These are phyloP conservation scores for Lasioglossum figueresi DNA, from an alignment of 2,888 invertebrate genomes.

Conservation along the genomic window DNA sequence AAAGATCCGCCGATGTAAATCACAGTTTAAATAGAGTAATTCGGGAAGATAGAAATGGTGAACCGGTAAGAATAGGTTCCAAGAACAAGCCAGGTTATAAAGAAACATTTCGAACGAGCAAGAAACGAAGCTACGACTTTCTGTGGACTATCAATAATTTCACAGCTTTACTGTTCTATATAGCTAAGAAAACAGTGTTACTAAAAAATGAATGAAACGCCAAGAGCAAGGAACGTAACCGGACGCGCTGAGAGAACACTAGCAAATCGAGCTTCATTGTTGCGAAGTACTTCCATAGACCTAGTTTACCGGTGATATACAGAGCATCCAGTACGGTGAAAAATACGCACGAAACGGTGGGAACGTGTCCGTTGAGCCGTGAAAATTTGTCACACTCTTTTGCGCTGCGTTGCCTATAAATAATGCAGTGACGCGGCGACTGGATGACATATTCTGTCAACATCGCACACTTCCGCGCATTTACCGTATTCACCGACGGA, in stretches of 20 bases:
- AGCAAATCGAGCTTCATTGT: slow-evolving; percentile 15
- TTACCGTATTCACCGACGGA: background rate
- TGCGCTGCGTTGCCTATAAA: background rate
- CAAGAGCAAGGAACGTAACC: background rate
- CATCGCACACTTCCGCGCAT: background rate
- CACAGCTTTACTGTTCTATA: background rate
- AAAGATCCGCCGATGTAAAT: background rate
- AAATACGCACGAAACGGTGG: slow-evolving; percentile 9
- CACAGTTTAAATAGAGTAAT: background rate
- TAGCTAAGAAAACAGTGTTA: background rate
- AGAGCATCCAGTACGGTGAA: slow-evolving; percentile 13
- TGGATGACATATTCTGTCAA: background rate
- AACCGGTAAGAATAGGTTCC: background rate
- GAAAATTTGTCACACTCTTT: slow-evolving; percentile 4
- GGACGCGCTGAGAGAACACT: background rate
- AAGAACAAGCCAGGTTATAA: background rate
- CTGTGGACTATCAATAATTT: background rate
- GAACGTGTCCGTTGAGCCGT: background rate
- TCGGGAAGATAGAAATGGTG: background rate
- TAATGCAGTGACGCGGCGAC: background rate
- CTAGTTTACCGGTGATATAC: slow-evolving; percentile 27
- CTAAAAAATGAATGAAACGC: slow-evolving; percentile 3
- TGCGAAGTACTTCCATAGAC: background rate
- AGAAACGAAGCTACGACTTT: background rate
- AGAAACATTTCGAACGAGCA: background rate